These are phyloP conservation scores for Drosophila willistoni DNA, from an alignment of 1,140 invertebrate genomes.

Conservation along the genomic window DNA sequence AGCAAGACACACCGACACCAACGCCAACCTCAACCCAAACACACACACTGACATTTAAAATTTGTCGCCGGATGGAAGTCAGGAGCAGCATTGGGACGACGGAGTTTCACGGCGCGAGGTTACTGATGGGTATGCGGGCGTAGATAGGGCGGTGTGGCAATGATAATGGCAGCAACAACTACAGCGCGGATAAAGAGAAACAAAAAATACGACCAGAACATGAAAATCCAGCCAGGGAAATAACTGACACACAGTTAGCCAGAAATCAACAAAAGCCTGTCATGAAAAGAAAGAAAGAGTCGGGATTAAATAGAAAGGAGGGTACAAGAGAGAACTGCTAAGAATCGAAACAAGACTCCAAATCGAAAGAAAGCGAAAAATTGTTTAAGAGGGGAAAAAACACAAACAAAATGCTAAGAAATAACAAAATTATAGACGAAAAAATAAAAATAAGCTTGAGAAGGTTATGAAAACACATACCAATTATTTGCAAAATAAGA, in stretches of 20 bases:
- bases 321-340: slow-evolving; percentile 20
- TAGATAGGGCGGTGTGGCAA: slow-evolving; percentile 21
- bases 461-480: too few species aligned
- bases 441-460: too few species aligned
- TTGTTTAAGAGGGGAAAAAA: too few species aligned
- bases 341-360: too few species aligned
- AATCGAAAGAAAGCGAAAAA: too few species aligned
- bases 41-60: slow-evolving; percentile 24
- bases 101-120: slow-evolving; percentile 26
- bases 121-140: slow-evolving; percentile 21
- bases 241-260: slow-evolving; percentile 59
- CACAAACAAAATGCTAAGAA: too few species aligned
- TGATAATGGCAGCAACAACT: slow-evolving; percentile 36
- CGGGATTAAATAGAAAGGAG: slow-evolving; percentile 2
- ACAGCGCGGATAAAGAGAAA: slow-evolving; percentile 26
- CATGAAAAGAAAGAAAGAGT: slow-evolving; percentile 45
- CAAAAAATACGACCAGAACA: slow-evolving; percentile 12
- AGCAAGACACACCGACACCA: slow-evolving; percentile 44
- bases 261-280: slow-evolving; percentile 78
- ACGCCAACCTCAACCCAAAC: slow-evolving; percentile 8
- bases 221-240: slow-evolving; percentile 16
- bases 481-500: too few species aligned
- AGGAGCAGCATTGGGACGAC: slow-evolving; percentile 32
- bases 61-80: slow-evolving; percentile 18
- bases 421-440: too few species aligned